phyloP scores from a whole-genome alignment of 2,113 vertebrate genomes.

The Rhinogobius similis region DNA sequence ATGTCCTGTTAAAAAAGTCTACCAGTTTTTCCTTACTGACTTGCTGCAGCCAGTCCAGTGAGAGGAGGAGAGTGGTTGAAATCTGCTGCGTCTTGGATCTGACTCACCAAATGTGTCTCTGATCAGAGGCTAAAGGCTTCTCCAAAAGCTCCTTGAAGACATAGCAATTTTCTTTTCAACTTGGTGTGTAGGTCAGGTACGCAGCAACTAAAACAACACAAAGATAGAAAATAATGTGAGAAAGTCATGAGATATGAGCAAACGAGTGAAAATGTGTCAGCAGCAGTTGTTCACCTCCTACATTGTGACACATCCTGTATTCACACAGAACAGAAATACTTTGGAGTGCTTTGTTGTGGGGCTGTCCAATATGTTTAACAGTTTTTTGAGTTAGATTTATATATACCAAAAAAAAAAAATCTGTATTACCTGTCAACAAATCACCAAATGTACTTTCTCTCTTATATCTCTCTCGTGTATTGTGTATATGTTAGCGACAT shows the following conservation, averaged over 20 bases:
- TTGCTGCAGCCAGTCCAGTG: conserved; percentile 48
- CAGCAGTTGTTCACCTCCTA: conserved; percentile 10
- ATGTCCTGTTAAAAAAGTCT: neutral
- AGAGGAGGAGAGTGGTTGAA: conserved; percentile 52
- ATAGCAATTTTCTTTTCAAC: conserved; percentile 24
- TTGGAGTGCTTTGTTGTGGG: neutral
- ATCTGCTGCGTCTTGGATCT: conserved; percentile 23
- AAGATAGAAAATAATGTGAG: neutral
- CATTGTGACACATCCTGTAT: neutral
- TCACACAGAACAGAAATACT: neutral
- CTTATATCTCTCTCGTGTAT: too few species aligned
- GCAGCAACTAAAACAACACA: conserved; percentile 43
- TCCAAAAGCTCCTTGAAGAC: conserved; percentile 18
- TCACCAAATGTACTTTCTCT: too few species aligned
- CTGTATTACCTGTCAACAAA: too few species aligned
- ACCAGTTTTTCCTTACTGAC: conserved; percentile 56
- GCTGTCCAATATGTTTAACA: neutral
- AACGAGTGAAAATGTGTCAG: neutral
- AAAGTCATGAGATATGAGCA: neutral
- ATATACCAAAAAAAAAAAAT: too few species aligned
- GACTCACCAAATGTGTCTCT: conserved; percentile 22
- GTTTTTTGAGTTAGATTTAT: too few species aligned
- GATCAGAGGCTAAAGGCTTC: conserved; percentile 18
- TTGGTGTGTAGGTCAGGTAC: conserved; percentile 42
- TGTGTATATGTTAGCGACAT: too few species aligned